Percentiles rank a stretch among this genome's conserved stretches.
Conservation (phyloP, 2,113 vertebrate species). For the Rhombomys opimus region DNA sequence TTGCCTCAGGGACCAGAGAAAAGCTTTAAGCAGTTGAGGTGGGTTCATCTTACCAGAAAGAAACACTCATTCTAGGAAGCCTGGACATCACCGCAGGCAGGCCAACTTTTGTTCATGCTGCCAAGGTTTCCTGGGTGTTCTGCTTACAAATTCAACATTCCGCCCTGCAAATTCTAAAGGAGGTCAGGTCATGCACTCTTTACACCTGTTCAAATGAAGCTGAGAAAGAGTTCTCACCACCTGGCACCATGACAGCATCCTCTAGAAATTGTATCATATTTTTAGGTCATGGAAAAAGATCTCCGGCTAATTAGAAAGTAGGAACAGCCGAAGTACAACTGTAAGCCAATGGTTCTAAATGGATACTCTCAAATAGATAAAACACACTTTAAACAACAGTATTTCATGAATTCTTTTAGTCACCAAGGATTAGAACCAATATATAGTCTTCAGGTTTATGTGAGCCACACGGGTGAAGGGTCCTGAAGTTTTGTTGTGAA, state of each 20-base stretch:
- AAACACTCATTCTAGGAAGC: conserved; percentile 22
- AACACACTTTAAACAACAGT: not conserved
- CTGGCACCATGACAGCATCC: conserved; percentile 17
- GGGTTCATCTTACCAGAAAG: conserved; percentile 9
- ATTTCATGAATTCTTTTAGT: conserved; percentile 53
- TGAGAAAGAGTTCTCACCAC: conserved; percentile 9
- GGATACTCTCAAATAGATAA: conserved; percentile 16
- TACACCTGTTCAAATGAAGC: conserved; percentile 29
- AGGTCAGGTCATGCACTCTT: not conserved
- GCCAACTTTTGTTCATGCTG: not conserved
- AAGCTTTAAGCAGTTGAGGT: not conserved
- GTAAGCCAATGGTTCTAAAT: not conserved
- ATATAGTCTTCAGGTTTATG: not conserved
- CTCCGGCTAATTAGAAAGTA: conserved; percentile 46
- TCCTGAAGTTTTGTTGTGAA: conserved; percentile 32
- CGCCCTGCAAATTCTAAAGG: conserved; percentile 15
- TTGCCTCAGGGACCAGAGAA: too few relatives aligned
- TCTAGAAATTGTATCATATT: conserved; percentile 45
- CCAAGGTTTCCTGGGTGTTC: not conserved
- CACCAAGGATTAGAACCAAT: not conserved
- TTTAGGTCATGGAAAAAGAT: conserved; percentile 51
- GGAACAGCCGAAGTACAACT: not conserved
- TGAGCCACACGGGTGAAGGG: not conserved
- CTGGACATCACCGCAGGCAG: not conserved
- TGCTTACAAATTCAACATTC: conserved; percentile 34